Conservation (phyloP, 23 tunicate genomes). For the Trididemnum miniatum region DNA sequence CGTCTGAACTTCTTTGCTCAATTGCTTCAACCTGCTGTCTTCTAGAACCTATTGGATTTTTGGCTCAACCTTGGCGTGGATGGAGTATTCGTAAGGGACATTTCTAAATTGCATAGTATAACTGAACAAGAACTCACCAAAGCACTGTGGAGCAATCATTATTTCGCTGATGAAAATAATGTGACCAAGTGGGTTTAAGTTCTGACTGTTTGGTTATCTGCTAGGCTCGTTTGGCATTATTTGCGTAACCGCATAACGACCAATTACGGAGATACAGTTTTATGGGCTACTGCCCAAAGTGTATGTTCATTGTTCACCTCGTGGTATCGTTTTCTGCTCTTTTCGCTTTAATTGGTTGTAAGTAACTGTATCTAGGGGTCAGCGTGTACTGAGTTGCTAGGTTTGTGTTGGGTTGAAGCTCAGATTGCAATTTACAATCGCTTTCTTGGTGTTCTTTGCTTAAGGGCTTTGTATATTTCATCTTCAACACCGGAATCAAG, state of each 20-base stretch:
- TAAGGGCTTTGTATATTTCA: conserved; percentile 34
- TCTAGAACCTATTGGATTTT: conserved; percentile 27
- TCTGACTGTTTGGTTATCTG: too few species aligned
- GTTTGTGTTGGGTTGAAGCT: too few species aligned
- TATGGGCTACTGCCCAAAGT: too few species aligned
- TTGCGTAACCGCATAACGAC: too few species aligned
- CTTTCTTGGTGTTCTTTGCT: background rate
- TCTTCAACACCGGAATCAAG: background rate
- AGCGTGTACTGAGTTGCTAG: too few species aligned
- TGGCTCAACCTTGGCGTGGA: conserved; percentile 46
- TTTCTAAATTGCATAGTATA: conserved; percentile 2
- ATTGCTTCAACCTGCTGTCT: background rate
- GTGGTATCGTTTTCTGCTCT: too few species aligned
- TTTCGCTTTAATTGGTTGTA: too few species aligned
- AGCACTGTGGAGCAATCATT: background rate
- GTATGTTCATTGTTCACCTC: too few species aligned
- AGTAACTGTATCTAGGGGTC: too few species aligned
- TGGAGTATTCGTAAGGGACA: conserved; percentile 47
- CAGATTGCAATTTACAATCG: too few species aligned
- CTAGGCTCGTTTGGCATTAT: too few species aligned
- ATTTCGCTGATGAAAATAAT: background rate
- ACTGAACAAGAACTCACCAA: background rate
- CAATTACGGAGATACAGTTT: too few species aligned
- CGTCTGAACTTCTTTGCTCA: background rate
- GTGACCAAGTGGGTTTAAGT: background rate